Conservation (phyloP, 2,888 invertebrate species). For the Agapostemon virescens region DNA sequence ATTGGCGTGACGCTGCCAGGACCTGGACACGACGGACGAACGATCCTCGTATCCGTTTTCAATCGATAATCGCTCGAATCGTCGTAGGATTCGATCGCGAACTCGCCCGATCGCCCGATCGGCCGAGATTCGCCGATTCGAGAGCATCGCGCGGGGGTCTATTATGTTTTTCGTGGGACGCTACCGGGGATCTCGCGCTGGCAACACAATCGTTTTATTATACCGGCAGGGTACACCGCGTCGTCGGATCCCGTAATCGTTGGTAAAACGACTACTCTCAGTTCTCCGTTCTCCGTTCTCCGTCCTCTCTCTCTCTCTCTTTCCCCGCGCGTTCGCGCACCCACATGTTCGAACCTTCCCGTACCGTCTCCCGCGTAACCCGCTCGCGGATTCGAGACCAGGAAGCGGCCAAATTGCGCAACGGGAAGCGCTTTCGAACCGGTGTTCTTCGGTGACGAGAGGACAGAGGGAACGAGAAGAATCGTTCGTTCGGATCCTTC, state of each 20-base stretch:
- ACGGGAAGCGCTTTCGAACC: conserved; percentile 40
- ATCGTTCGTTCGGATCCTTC: too few species aligned
- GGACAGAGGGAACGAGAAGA: conserved; percentile 2
- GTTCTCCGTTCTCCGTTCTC: background rate
- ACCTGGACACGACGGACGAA: too few species aligned
- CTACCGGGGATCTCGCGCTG: conserved; percentile 46
- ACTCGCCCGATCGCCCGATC: too few species aligned
- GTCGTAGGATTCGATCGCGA: too few species aligned
- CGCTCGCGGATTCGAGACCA: conserved; percentile 31
- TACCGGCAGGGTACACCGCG: conserved; percentile 35
- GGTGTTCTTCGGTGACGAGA: conserved; percentile 27
- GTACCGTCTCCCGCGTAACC: conserved; percentile 19
- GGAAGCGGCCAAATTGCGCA: conserved; percentile 57
- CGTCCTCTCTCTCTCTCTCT: too few species aligned
- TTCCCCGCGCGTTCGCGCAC: too few species aligned
- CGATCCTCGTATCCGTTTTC: too few species aligned
- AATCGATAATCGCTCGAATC: too few species aligned
- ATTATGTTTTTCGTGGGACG: conserved; percentile 55
- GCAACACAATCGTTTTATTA: conserved; percentile 62
- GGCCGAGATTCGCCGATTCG: too few species aligned
- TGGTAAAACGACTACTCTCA: conserved; percentile 38
- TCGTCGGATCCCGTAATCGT: conserved; percentile 54
- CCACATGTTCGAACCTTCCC: too few species aligned
- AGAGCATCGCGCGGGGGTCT: too few species aligned
- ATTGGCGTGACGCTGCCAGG: conserved; percentile 27